Evolutionary conservation across 2,797 vertebrate genomes (phyloP), one percentile per base, ranked within the genome.

Genomic region (Lophius americanus): DNA sequence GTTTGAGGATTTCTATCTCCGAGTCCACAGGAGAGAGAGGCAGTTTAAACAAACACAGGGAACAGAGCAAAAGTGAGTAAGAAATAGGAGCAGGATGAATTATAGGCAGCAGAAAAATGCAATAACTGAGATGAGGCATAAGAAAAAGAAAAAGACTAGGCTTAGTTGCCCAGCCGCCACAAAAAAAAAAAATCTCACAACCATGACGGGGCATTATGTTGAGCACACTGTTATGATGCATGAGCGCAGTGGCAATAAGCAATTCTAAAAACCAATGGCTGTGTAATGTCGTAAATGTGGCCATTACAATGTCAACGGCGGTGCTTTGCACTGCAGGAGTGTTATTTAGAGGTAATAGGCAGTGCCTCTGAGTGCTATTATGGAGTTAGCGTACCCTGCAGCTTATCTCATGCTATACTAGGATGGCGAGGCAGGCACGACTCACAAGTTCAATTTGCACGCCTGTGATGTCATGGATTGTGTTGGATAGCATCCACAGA

Each of bases 281-380:
- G 83, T 87, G 85, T 93, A 92, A 92, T 91, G 86, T 88, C 75
- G 73, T 92, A 92, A 93, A 93, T 91, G 85, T 88, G 68, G 68
- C 78, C 88, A 88, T 92, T 92, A 91, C 73, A 76, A 84, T 76
- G 71, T 79, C 71, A 70, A 70, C 80, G 70, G 81, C 64, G 54
- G 79, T 53, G 85, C 83, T 74, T 78, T 83, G 63, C 79, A 71
- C 78, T 57, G 74, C 35, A 49, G 78, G 78, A 85, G 73, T 82
- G 85, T 85, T 92, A 89, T 88, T 89, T 76, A 78, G 75, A 81
- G 79, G 84, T 90, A 91, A 90, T 85, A 83, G 84, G 62, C 83
- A 80, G 69, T 81, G 89, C 85, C 83, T 84, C 64, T 78, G 81
- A 90, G 78, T 52, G 78, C 80, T 69, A 78, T 90, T 78, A 89